phyloP scores from a whole-genome alignment of 2,797 vertebrate genomes.

The Emydoidea blandingii region DNA sequence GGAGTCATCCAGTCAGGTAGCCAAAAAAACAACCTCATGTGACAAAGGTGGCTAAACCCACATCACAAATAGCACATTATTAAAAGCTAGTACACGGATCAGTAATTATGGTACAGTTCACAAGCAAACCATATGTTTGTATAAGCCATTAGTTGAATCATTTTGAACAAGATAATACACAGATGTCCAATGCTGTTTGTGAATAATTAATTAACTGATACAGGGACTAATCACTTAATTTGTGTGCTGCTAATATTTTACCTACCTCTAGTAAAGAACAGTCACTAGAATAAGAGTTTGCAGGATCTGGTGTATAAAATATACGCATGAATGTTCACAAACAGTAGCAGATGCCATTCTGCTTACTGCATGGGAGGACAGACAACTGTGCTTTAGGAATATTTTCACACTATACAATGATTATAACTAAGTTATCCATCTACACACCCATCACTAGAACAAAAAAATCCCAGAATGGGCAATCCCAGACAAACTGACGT shows the following conservation, averaged over 20 bases:
- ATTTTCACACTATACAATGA: neutral
- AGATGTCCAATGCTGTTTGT: neutral
- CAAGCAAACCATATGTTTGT: neutral
- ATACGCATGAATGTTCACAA: neutral
- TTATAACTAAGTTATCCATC: conserved; percentile 17
- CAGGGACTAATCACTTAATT: neutral
- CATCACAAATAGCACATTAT: neutral
- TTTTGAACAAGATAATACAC: neutral
- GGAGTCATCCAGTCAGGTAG: neutral
- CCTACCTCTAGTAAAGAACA: neutral
- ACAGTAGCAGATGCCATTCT: neutral
- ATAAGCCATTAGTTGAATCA: neutral
- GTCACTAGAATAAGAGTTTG: neutral
- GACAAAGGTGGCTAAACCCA: neutral
- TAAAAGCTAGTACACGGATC: neutral
- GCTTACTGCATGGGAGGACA: conserved; percentile 29
- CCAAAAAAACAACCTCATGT: neutral
- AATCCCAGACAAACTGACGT: neutral
- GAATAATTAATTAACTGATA: neutral
- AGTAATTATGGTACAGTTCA: neutral
- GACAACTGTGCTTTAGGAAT: neutral
- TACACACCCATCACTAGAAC: conserved; percentile 6
- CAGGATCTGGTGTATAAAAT: neutral
- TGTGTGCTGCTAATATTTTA: neutral
- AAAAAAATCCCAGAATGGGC: neutral